These are phyloP conservation scores for Apteryx owenii DNA, from an alignment of 2,113 vertebrate genomes.

Conservation along the genomic window DNA sequence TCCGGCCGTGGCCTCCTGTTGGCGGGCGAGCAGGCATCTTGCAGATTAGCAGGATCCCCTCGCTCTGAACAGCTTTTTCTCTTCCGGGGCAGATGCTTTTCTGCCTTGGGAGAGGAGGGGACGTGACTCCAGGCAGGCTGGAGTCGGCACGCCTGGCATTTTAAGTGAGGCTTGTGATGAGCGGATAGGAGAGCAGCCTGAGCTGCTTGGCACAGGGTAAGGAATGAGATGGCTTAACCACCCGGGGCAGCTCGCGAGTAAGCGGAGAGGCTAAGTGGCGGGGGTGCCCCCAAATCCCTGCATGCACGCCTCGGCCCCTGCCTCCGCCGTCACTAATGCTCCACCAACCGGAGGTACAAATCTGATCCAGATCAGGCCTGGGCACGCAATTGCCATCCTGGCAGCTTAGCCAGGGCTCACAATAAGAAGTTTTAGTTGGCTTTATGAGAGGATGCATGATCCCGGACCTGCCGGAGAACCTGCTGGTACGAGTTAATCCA, in stretches of 20 bases:
- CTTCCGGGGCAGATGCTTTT: not conserved
- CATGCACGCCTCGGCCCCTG: not conserved
- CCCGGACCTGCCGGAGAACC: not conserved
- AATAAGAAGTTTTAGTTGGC: not conserved
- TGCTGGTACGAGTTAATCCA: not conserved
- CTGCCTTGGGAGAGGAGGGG: not conserved
- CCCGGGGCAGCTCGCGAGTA: not conserved
- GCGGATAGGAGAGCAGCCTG: not conserved
- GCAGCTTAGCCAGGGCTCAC: fast-evolving
- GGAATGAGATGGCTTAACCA: not conserved
- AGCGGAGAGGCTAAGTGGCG: not conserved
- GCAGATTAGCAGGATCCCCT: not conserved
- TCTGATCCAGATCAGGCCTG: fast-evolving
- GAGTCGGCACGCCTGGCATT: not conserved
- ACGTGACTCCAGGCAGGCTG: not conserved
- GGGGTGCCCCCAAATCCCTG: not conserved
- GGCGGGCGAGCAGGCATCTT: not conserved
- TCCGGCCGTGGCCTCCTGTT: not conserved
- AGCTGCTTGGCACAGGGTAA: not conserved
- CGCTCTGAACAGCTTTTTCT: not conserved
- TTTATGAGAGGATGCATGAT: not conserved
- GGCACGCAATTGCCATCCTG: not conserved
- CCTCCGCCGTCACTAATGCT: not conserved
- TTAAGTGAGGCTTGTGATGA: not conserved
- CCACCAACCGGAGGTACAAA: not conserved